Evolutionary conservation across 1,140 invertebrate species (phyloP).

Genomic region (Thaumetopoea pityocampa): DNA sequence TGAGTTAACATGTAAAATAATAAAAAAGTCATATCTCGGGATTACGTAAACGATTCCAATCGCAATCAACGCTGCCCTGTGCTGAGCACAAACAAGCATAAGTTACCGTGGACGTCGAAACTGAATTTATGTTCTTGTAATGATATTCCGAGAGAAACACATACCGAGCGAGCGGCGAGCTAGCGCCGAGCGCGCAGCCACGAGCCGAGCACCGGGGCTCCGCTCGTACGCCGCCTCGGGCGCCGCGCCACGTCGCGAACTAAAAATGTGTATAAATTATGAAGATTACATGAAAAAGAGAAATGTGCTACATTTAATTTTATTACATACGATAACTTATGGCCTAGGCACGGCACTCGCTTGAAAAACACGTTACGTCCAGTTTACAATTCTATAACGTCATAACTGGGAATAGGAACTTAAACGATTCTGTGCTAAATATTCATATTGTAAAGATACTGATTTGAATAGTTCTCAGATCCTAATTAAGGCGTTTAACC

Average conservation of each 20-base stretch:
- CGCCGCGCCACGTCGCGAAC: constrained; percentile 57
- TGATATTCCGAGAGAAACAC: constrained; percentile 17
- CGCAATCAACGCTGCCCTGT: constrained; percentile 14
- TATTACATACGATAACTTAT: constrained; percentile 75
- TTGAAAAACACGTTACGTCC: constrained; percentile 62
- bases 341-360: constrained; percentile 63
- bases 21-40: no score
- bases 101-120: constrained; percentile 16
- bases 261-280: constrained; percentile 75
- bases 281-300: constrained; percentile 74
- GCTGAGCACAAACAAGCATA: constrained; percentile 14
- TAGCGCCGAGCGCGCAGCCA: constrained; percentile 4
- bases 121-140: constrained; percentile 21
- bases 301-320: constrained; percentile 76
- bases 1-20: no score
- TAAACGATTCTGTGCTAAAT: constrained; percentile 18
- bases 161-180: constrained; percentile 7
- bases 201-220: constrained; percentile 22
- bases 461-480: not conserved
- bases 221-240: constrained; percentile 31
- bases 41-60: constrained; percentile 14
- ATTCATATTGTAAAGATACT: constrained; percentile 3
- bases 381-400: constrained; percentile 12
- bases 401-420: no score
- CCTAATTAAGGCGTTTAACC: constrained; percentile 7